Conservation (phyloP, 1,140 invertebrate species). For the Apis laboriosa region DNA sequence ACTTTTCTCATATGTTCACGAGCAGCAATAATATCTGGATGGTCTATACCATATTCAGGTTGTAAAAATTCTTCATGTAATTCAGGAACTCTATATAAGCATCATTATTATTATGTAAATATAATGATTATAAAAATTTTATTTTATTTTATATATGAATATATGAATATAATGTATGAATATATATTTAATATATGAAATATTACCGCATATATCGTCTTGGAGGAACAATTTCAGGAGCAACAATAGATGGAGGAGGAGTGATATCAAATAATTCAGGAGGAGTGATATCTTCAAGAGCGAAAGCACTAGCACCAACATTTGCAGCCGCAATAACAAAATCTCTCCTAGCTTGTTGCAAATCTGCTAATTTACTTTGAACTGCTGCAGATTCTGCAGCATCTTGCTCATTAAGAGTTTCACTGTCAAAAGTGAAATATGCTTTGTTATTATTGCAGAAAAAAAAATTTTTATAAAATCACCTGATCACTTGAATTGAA, state of each 20-base stretch:
- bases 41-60: constrained; percentile 51
- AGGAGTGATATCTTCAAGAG: constrained; percentile 31
- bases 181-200: too few species aligned
- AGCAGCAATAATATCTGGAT: constrained; percentile 57
- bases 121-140: not conserved
- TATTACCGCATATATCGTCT: not conserved
- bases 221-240: too few species aligned
- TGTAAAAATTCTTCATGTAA: constrained; percentile 49
- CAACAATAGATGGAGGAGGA: too few species aligned
- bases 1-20: constrained; percentile 48
- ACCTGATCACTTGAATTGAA: constrained; percentile 67
- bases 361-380: constrained; percentile 61
- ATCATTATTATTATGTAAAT: not conserved
- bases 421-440: constrained; percentile 18
- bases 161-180: not conserved
- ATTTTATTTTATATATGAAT: not conserved
- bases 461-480: not conserved
- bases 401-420: constrained; percentile 70
- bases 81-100: constrained; percentile 38
- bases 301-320: constrained; percentile 63
- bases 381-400: constrained; percentile 59
- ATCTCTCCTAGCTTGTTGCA: constrained; percentile 71
- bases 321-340: constrained; percentile 70
- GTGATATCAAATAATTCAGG: not conserved
- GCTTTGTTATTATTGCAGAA: not conserved